Conservation (phyloP, 2,113 vertebrate species). For the Psittacus erithacus region DNA sequence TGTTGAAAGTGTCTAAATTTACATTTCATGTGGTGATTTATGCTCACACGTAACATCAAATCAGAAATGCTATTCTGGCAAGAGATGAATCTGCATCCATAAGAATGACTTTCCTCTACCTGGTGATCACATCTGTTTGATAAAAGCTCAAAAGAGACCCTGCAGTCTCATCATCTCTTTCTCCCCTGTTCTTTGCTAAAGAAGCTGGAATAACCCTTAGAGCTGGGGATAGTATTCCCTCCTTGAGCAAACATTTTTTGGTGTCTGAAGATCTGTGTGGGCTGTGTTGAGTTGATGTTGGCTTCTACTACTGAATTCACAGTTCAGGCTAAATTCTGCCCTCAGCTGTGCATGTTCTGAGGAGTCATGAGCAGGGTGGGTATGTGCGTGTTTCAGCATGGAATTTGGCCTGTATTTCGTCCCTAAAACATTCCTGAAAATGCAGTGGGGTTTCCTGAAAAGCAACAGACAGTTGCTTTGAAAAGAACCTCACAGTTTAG, state of each 20-base stretch:
- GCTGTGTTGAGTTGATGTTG: constrained; percentile 40
- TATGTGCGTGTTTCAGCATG: background rate
- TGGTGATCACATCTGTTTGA: constrained; percentile 8
- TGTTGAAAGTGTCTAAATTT: background rate
- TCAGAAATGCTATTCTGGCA: background rate
- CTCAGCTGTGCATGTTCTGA: background rate
- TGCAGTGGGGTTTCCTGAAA: background rate
- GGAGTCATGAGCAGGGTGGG: background rate
- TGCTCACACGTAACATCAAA: background rate
- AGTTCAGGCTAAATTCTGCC: background rate
- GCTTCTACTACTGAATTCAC: constrained; percentile 5
- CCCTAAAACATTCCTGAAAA: background rate
- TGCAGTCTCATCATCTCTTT: background rate
- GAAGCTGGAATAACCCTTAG: constrained; percentile 4
- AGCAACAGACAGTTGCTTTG: background rate
- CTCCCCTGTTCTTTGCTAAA: background rate
- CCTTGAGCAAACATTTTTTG: background rate
- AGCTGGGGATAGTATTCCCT: background rate
- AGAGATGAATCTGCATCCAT: background rate
- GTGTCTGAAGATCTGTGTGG: constrained; percentile 29
- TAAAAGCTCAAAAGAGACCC: background rate
- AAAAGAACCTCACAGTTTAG: background rate
- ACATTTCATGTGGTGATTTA: background rate
- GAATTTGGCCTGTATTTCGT: background rate
- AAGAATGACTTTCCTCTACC: background rate